Percentiles rank a stretch among this genome's conserved stretches.
phyloP scores from a whole-genome alignment of 2,888 invertebrate species.

The Rambutsinella grinnellia region DNA sequence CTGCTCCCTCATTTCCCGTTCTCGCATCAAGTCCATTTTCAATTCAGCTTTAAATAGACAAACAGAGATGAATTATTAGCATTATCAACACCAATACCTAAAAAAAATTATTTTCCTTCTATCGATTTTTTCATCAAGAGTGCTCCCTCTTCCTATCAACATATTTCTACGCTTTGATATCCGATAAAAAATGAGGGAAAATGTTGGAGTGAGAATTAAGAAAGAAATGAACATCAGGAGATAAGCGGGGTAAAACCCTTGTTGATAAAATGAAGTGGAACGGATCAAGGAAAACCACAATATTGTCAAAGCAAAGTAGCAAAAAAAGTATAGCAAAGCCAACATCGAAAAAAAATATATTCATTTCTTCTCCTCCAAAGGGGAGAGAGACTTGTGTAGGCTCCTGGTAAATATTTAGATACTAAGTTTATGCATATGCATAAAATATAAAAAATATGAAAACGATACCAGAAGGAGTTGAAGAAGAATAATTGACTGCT shows the following conservation, averaged over 20 bases:
- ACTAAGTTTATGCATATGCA: constrained; percentile 38
- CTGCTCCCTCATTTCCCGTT: constrained; percentile 93
- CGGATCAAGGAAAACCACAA: constrained; percentile 58
- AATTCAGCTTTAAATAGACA: constrained; percentile 82
- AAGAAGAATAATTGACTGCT: constrained; percentile 58
- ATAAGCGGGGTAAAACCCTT: constrained; percentile 25
- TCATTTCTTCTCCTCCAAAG: too few relatives aligned
- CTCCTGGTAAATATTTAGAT: not conserved
- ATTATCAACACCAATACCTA: too few relatives aligned
- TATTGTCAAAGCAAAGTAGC: constrained; percentile 49
- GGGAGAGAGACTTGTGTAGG: not conserved
- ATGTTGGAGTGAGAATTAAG: constrained; percentile 37
- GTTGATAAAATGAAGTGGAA: constrained; percentile 56
- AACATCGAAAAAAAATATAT: constrained; percentile 16
- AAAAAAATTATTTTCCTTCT: not conserved
- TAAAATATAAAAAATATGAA: constrained; percentile 43
- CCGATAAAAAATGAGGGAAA: constrained; percentile 26
- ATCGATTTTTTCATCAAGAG: constrained; percentile 10
- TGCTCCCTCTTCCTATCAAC: constrained; percentile 16
- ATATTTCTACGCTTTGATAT: constrained; percentile 20
- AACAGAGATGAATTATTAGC: constrained; percentile 6
- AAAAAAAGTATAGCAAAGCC: too few relatives aligned
- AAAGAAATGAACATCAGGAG: constrained; percentile 13
- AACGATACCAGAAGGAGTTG: constrained; percentile 59
- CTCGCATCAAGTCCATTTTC: constrained; percentile 94